These are phyloP conservation scores for Oncopodura yosiiana DNA, from an alignment of 1,140 invertebrate species.

Conservation along the genomic window DNA sequence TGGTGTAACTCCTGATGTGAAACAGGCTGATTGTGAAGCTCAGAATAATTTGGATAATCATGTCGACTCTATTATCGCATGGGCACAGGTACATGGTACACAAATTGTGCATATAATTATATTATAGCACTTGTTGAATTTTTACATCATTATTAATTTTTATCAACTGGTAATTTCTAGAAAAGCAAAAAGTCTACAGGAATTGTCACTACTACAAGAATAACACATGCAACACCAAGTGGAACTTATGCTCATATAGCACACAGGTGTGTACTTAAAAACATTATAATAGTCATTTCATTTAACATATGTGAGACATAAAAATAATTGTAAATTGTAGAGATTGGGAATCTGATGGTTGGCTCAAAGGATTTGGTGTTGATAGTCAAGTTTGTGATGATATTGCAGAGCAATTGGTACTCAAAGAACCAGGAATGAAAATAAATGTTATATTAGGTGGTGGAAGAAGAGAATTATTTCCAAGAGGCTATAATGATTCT, in stretches of 20 bases:
- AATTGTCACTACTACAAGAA: slow-evolving; percentile 63
- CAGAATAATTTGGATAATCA: slow-evolving; percentile 27
- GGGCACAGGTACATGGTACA: slow-evolving; percentile 32
- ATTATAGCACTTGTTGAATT: too few species aligned
- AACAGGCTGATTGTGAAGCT: slow-evolving; percentile 16
- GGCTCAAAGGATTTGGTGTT: slow-evolving; percentile 5
- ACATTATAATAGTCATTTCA: slow-evolving; percentile 31
- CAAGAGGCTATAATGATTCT: slow-evolving; percentile 49
- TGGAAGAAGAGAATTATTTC: slow-evolving; percentile 57
- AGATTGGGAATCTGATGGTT: slow-evolving; percentile 37
- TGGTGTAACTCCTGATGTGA: slow-evolving; percentile 33
- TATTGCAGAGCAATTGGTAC: slow-evolving; percentile 37
- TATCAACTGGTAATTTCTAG: too few species aligned
- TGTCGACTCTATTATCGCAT: slow-evolving; percentile 29
- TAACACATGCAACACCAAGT: slow-evolving; percentile 70
- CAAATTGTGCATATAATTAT: too few species aligned
- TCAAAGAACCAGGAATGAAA: slow-evolving; percentile 35
- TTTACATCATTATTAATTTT: too few species aligned
- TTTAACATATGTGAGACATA: slow-evolving; percentile 34
- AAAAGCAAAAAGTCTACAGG: slow-evolving; percentile 47
- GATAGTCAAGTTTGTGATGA: slow-evolving; percentile 35
- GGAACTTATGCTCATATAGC: too few species aligned
- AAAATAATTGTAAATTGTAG: slow-evolving; percentile 21
- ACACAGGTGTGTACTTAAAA: slow-evolving; percentile 41
- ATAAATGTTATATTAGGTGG: slow-evolving; percentile 60